Evolutionary conservation across 1,140 invertebrate species (phyloP).

Genomic region (Drosophila orosa): DNA sequence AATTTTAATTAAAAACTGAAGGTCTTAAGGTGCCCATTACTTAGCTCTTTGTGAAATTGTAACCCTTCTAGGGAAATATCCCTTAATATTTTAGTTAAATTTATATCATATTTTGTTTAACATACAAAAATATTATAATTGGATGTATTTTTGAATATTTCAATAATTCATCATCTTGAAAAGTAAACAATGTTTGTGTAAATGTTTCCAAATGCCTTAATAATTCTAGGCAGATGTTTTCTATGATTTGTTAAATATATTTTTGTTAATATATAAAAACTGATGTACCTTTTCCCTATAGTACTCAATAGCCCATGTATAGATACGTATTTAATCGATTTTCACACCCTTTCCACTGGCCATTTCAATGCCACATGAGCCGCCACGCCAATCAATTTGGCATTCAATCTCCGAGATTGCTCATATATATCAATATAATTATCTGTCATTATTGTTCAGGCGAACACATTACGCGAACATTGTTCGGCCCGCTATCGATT

Average conservation of each 20-base stretch:
- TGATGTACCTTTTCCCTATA: background rate
- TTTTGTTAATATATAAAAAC: background rate
- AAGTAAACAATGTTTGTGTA: too few species aligned
- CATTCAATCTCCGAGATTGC: slow-evolving; percentile 59
- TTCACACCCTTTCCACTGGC: slow-evolving; percentile 39
- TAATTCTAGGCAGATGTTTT: background rate
- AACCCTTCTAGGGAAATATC: too few species aligned
- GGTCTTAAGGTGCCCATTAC: background rate
- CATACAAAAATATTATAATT: too few species aligned
- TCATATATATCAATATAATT: slow-evolving; percentile 62
- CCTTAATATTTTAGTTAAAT: too few species aligned
- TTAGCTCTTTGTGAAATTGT: background rate
- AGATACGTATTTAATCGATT: slow-evolving; percentile 35
- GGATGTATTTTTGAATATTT: too few species aligned
- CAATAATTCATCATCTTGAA: too few species aligned
- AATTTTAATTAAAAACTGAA: background rate
- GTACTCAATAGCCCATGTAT: background rate
- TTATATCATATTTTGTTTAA: too few species aligned
- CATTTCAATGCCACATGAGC: slow-evolving; percentile 38
- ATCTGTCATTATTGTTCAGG: slow-evolving; percentile 68
- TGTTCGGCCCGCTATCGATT: slow-evolving; percentile 39
- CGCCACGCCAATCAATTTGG: slow-evolving; percentile 48
- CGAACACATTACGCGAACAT: slow-evolving; percentile 52
- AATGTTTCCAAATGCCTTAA: too few species aligned
- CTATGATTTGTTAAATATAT: background rate